These are phyloP conservation scores for Hystrix brachyura DNA, from an alignment of 2,113 vertebrate genomes.

Conservation along the genomic window DNA sequence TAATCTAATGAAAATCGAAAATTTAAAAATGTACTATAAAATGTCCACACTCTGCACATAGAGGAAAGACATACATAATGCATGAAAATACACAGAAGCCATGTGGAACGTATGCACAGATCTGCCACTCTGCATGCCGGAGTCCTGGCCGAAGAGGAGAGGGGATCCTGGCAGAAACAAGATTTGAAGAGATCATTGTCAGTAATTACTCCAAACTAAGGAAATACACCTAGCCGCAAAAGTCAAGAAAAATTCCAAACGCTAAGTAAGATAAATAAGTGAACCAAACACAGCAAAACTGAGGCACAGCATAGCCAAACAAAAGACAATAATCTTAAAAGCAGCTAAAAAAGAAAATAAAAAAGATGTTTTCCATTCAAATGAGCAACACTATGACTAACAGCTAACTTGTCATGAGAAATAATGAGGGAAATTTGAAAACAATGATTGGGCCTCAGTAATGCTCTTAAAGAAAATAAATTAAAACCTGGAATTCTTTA, in stretches of 20 bases:
- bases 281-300: not conserved
- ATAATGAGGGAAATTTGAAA: not conserved
- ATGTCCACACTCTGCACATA: not conserved
- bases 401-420: not conserved
- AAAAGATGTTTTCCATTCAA: not conserved
- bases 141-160: not conserved
- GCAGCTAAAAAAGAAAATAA: not conserved
- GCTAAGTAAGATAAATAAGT: not conserved
- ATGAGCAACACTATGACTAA: not conserved
- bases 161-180: not conserved
- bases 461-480: not conserved
- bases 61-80: not conserved
- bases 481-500: not conserved
- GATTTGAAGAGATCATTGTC: not conserved
- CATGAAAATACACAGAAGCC: not conserved
- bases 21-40: not conserved
- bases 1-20: slow-evolving; percentile 16
- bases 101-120: not conserved
- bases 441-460: not conserved
- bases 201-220: not conserved
- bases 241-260: not conserved
- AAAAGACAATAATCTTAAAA: not conserved
- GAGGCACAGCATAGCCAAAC: not conserved
- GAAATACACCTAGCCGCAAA: not conserved
- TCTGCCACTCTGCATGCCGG: not conserved